phyloP scores from a whole-genome alignment of 1,140 invertebrate genomes.

The Sycophaga agraensis region DNA sequence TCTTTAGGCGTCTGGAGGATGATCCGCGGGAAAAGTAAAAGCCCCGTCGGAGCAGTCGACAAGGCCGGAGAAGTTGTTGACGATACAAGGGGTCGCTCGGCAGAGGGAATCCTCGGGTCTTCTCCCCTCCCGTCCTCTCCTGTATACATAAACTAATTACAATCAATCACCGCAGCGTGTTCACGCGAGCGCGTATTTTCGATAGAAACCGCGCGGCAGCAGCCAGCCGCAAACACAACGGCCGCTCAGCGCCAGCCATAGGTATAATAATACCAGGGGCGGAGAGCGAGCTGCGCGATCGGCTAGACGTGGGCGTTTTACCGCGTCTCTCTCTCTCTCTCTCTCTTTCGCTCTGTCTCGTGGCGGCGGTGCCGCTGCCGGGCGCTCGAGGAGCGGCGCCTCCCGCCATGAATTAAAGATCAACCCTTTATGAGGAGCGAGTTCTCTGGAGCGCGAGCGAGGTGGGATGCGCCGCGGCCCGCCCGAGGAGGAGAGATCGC shows the following conservation, averaged over 20 bases:
- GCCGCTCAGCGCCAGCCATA: neutral
- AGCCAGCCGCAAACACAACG: conserved; percentile 16
- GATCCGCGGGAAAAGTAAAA: neutral
- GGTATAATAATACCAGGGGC: no score
- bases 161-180: conserved; percentile 35
- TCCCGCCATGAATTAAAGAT: conserved; percentile 40
- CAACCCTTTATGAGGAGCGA: conserved; percentile 34
- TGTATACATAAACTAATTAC: conserved; percentile 39
- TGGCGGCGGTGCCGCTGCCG: no score
- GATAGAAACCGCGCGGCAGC: conserved; percentile 18
- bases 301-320: conserved; percentile 26
- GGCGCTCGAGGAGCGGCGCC: conserved; percentile 12
- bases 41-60: neutral
- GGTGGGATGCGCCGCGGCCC: neutral
- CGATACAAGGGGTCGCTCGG: conserved; percentile 5
- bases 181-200: conserved; percentile 26
- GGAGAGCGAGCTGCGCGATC: neutral
- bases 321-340: neutral
- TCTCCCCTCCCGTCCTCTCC: neutral
- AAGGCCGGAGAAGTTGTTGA: conserved; percentile 9
- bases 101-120: conserved; percentile 13
- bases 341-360: neutral
- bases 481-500: conserved; percentile 8
- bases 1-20: no score
- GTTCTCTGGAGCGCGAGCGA: conserved; percentile 13